Evolutionary conservation across 1,140 invertebrate species (phyloP), one percentile per base, ranked within the genome.

Genomic region (Anoplophora glabripennis): DNA sequence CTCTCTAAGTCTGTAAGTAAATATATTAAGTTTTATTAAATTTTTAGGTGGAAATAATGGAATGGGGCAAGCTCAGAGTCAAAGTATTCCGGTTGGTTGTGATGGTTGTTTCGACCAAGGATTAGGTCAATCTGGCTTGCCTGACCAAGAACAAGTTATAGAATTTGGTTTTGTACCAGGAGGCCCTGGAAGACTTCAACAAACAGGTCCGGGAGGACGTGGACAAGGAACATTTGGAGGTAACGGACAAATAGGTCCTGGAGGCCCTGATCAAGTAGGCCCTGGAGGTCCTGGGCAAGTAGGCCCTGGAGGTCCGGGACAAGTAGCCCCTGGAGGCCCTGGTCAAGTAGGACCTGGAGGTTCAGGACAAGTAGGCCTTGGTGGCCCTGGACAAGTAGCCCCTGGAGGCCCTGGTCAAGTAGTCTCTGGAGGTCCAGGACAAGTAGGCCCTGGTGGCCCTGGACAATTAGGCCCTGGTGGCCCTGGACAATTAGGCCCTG

Each of bases 11-110:
- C 4, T 40, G 11, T 7, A 40, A 40, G 11, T 40, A 35, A 33
- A 15, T 17, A n/a, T 18, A 28, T 12, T 8, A 33, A 48, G 7
- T 45, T 21, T 42, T 14, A 14, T 48, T 28, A 28, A 28, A 18
- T 33, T 56, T 55, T 17, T 53, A 74, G 72, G 57, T 63, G 72
- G 72, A 17, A 68, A 60, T 21, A 86, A 83, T 71, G 88, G 88
- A 54, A 90, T 90, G 86, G 88, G 88, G 1, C 87, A 89, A 79
- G 88, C 88, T 1, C 89, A 92, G 77, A 91, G 89, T 78, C 84
- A 86, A 71, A 73, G 69, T 55, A 57, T 56, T 51, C 64, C 72
- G 34, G 44, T 72, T 11, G 69, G 64, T 60, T 75, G 74, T 28
- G 70, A 63, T 8, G 71, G 71, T 15, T 74, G 74, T 59, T 67